Conservation (phyloP, 2,888 invertebrate species). For the Yponomeuta sedellus region DNA sequence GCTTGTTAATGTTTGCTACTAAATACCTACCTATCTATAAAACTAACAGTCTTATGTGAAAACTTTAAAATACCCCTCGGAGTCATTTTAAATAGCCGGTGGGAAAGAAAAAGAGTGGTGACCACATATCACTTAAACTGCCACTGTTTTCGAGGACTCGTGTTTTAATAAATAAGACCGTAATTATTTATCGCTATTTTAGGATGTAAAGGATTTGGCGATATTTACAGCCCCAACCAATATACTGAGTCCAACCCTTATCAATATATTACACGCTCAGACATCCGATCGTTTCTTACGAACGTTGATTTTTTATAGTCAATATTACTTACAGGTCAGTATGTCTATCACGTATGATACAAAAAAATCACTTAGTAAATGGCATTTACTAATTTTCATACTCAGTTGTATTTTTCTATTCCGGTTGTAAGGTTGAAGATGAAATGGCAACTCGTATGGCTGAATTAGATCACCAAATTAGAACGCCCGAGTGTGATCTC, state of each 20-base stretch:
- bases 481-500: slow-evolving; percentile 65
- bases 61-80: no score
- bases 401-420: background rate
- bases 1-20: background rate
- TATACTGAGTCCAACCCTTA: slow-evolving; percentile 74
- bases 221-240: slow-evolving; percentile 71
- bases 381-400: background rate
- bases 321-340: slow-evolving; percentile 77
- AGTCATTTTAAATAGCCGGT: no score
- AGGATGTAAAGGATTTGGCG: slow-evolving; percentile 65
- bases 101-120: no score
- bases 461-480: slow-evolving; percentile 69
- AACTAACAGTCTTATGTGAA: background rate
- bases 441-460: slow-evolving; percentile 69
- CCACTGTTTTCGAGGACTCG: no score
- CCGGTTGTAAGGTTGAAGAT: slow-evolving; percentile 62
- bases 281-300: slow-evolving; percentile 79
- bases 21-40: background rate
- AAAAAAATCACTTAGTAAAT: no score
- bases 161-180: no score
- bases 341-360: background rate
- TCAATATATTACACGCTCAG: slow-evolving; percentile 76
- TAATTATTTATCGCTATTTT: slow-evolving; percentile 22
- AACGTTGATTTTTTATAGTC: slow-evolving; percentile 78
- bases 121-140: no score